Conservation (phyloP, 1,140 invertebrate species). For the Chironomus striatipennis region DNA sequence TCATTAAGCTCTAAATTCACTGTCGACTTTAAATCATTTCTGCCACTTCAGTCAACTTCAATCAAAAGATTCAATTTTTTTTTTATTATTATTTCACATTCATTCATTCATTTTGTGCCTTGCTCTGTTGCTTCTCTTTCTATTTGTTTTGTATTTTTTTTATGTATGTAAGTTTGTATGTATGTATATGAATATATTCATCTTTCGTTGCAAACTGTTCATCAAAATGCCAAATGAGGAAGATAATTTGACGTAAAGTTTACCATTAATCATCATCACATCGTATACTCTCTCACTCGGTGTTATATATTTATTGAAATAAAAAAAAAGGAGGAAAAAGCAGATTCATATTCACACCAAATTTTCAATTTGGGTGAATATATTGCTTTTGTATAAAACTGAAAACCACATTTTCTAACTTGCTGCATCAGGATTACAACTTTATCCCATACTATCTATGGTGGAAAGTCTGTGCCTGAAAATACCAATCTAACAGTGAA, state of each 20-base stretch:
- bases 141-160: neutral
- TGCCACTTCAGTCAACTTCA: neutral
- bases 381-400: no score
- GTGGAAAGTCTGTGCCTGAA: no score
- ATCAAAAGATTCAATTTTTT: neutral
- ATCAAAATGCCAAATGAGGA: constrained; percentile 6
- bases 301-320: no score
- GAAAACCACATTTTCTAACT: no score
- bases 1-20: neutral
- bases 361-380: no score
- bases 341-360: no score
- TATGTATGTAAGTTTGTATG: no score
- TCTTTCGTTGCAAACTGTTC: constrained; percentile 1
- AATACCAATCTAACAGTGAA: no score
- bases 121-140: neutral
- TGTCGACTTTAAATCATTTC: no score
- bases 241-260: constrained; percentile 22
- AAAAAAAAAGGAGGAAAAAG: no score
- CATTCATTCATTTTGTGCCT: neutral
- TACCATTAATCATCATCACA: constrained; percentile 22
- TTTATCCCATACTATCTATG: no score
- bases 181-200: neutral
- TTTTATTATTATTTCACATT: neutral
- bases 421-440: no score
- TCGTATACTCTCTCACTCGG: neutral